A percentile compares a stretch with the other conserved stretches of the same genome.
These are phyloP conservation scores for Semaprochilodus insignis DNA, from an alignment of 2,797 vertebrate genomes.

Conservation along the genomic window DNA sequence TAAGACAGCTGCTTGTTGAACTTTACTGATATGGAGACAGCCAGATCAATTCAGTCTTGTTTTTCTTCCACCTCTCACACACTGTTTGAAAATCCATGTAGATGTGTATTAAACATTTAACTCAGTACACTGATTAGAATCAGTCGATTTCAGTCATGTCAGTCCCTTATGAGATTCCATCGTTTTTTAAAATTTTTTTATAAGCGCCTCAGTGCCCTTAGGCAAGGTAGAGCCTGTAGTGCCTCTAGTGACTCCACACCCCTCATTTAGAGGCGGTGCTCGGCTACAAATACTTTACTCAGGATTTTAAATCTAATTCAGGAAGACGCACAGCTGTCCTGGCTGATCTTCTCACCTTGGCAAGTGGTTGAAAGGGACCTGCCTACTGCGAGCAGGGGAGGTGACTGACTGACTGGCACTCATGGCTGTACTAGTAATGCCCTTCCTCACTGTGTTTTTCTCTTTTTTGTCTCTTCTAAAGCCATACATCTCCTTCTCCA, in stretches of 20 bases:
- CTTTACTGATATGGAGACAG: neutral
- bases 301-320: constrained; percentile 26
- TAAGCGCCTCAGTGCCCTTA: constrained; percentile 12
- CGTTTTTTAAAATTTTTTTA: no score
- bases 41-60: neutral
- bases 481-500: constrained; percentile 38
- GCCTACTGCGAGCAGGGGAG: neutral
- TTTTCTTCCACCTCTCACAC: neutral
- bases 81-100: neutral
- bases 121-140: neutral
- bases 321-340: constrained; percentile 15
- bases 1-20: no score
- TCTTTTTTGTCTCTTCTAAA: constrained; percentile 1
- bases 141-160: neutral
- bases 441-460: neutral
- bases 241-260: constrained; percentile 12
- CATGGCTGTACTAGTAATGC: constrained; percentile 27
- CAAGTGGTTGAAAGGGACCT: neutral
- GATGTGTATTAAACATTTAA: neutral
- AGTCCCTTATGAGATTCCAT: neutral
- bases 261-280: constrained; percentile 17
- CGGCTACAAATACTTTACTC: constrained; percentile 3
- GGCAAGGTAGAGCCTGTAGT: constrained; percentile 30
- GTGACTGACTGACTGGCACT: neutral
- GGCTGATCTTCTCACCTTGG: constrained; percentile 26